These are phyloP conservation scores for Zygogramma bicolorata DNA, from an alignment of 2,888 invertebrate genomes.

Conservation along the genomic window DNA sequence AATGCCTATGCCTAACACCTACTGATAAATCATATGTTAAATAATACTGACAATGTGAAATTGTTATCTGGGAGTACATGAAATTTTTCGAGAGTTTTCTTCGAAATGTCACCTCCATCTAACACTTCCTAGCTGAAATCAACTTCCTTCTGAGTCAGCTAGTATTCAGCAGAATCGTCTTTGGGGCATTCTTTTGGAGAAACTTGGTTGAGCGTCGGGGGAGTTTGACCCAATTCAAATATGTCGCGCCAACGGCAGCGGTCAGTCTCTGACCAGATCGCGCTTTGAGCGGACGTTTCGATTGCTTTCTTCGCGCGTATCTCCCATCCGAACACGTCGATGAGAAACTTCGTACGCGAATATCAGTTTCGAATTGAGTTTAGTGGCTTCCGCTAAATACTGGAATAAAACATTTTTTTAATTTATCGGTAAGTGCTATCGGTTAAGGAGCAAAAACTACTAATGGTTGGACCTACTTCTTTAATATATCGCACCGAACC, in stretches of 20 bases:
- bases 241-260: slow-evolving; percentile 43
- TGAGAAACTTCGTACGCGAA: neutral
- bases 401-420: neutral
- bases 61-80: too few relatives aligned
- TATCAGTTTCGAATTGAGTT: neutral
- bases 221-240: slow-evolving; percentile 54
- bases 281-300: slow-evolving; percentile 3
- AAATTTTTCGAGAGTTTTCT: too few relatives aligned
- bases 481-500: too few relatives aligned
- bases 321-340: neutral
- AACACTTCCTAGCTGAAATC: neutral
- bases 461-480: neutral
- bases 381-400: neutral
- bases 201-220: slow-evolving; percentile 31
- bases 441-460: neutral
- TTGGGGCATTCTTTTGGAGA: slow-evolving; percentile 46
- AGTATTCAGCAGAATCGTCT: slow-evolving; percentile 25
- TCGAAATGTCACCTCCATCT: neutral
- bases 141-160: neutral
- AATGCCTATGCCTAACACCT: too few relatives aligned
- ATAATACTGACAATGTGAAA: too few relatives aligned
- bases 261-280: slow-evolving; percentile 45
- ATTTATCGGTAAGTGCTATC: neutral
- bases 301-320: neutral
- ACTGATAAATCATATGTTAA: too few relatives aligned